Evolutionary conservation across 53 echinoderm and acorn worm species (phyloP), one percentile per base, ranked within the genome.

Genomic region (Mesocentrotus franciscanus): DNA sequence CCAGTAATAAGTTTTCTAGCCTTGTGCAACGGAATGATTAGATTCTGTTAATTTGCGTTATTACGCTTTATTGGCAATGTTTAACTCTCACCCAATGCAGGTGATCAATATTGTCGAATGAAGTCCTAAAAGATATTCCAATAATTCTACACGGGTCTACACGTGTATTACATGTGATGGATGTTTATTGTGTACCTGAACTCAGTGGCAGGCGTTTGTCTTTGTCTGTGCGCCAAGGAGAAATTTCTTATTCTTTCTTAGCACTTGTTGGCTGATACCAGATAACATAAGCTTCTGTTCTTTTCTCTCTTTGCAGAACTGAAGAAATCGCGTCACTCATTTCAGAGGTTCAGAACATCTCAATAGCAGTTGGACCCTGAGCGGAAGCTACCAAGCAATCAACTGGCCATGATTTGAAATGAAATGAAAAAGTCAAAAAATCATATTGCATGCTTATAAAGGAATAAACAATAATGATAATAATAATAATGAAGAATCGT

Each of bases 321-420:
- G 98, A 96, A 34, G 93, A 96, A 64, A 98, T 98, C 59, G 94
- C 98, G 29, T 92, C 96, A 7, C 93, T 98, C 56, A 96, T 98
- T 90, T 90, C 96, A 56, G 98, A 98, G 89, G 94, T 96, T 4
- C 97, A 97, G 95, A 98, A 96, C 64, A 93, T 98, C 12, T 84
- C 96, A 12, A 92, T 96, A 75, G 98, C 93, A 4, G 98, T 98
- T 5, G 96, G 96, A 90, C 96, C 96, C 34, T 98, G 91, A 91
- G 35, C 58, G 8, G 27, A 26, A 29, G 10, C 7, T 72, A 27
- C 72, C 81, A 81, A 20, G 35, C 36, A 81, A 87, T 87, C 58
- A 57, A 58, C 5, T 57, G 87, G 56, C 13, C 2, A 55, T 42
- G 3, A 49, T 78, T 78, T 78, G 12, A 75, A 75, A 15, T 30